A percentile compares a stretch with the other conserved stretches of the same genome.
Evolutionary conservation across 2,797 vertebrate species (phyloP).

Genomic region (Enteromius fasciolatus): DNA sequence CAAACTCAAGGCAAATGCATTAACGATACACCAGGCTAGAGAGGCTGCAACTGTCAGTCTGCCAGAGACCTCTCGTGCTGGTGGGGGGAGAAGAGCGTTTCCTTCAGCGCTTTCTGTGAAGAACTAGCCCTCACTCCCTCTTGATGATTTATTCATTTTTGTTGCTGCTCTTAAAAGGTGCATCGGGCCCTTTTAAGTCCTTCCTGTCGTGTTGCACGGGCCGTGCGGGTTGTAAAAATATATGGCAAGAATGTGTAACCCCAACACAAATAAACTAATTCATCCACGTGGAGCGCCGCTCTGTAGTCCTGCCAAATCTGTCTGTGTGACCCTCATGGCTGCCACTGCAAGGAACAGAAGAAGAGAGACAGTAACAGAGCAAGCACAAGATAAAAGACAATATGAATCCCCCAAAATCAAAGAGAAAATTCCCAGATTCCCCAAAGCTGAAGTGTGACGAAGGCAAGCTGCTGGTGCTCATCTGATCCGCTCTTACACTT

Average conservation of each 20-base stretch:
- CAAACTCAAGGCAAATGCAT: constrained; percentile 49
- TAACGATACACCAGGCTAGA: constrained; percentile 32
- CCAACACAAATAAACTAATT: constrained; percentile 21
- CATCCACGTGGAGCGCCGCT: constrained; percentile 20
- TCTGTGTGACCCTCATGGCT: constrained; percentile 33
- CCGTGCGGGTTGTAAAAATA: not conserved
- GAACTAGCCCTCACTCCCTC: constrained; percentile 44
- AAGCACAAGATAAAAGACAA: not conserved
- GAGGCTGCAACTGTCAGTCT: constrained; percentile 44
- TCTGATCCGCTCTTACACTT: constrained; percentile 15
- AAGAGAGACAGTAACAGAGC: constrained; percentile 34
- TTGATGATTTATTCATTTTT: constrained; percentile 55
- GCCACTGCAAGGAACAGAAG: constrained; percentile 23
- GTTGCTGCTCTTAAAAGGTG: constrained; percentile 31
- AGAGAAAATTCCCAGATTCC: constrained; percentile 26
- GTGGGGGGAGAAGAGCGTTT: not conserved
- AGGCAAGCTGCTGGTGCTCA: constrained; percentile 16
- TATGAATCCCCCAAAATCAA: constrained; percentile 45
- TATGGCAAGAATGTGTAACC: constrained; percentile 18
- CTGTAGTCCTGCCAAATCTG: constrained; percentile 38
- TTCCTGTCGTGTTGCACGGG: not conserved
- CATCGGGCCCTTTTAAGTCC: constrained; percentile 22
- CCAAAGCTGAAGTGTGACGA: constrained; percentile 5
- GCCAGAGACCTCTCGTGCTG: constrained; percentile 24
- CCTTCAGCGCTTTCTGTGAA: constrained; percentile 21